Percentiles rank a stretch among this genome's conserved stretches.
phyloP scores from a whole-genome alignment of 2,888 invertebrate species.

The Nysson spinosus region DNA sequence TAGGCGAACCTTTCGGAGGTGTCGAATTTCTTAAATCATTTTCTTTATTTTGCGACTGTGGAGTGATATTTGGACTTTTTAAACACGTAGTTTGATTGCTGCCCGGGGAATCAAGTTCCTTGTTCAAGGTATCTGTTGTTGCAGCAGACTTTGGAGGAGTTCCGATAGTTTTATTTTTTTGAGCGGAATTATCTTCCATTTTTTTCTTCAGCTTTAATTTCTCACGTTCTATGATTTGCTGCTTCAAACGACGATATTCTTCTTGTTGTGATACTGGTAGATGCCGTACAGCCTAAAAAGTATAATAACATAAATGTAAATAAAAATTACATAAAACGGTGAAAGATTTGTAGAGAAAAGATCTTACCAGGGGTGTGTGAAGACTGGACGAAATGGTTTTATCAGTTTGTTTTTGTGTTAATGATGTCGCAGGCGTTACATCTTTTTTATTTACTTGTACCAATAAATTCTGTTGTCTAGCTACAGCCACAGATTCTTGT shows the following conservation, averaged over 20 bases:
- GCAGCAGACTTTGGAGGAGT: conserved; percentile 7
- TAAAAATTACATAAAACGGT: not conserved
- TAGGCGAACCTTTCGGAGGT: not conserved
- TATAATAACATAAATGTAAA: conserved; percentile 9
- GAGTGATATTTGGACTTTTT: conserved; percentile 11
- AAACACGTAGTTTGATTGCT: conserved; percentile 10
- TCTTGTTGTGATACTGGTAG: conserved; percentile 75
- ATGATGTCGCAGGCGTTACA: conserved; percentile 19
- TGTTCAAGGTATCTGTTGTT: conserved; percentile 3
- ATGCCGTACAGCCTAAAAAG: conserved; percentile 75
- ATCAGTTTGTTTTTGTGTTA: conserved; percentile 15
- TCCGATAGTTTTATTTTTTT: conserved; percentile 14
- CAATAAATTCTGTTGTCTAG: conserved; percentile 32
- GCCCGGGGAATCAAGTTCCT: conserved; percentile 9
- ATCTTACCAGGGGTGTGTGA: conserved; percentile 61
- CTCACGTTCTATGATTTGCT: conserved; percentile 72
- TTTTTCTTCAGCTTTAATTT: conserved; percentile 60
- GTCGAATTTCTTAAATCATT: conserved; percentile 20
- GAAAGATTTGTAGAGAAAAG: not conserved
- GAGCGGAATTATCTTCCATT: conserved; percentile 32
- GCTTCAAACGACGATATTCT: conserved; percentile 76
- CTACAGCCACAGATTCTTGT: conserved; percentile 63
- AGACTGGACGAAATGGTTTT: conserved; percentile 34
- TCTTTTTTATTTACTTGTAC: conserved; percentile 24
- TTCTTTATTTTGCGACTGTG: conserved; percentile 28